phyloP scores from a whole-genome alignment of 2,888 invertebrate species.

The Meloe dianella region DNA sequence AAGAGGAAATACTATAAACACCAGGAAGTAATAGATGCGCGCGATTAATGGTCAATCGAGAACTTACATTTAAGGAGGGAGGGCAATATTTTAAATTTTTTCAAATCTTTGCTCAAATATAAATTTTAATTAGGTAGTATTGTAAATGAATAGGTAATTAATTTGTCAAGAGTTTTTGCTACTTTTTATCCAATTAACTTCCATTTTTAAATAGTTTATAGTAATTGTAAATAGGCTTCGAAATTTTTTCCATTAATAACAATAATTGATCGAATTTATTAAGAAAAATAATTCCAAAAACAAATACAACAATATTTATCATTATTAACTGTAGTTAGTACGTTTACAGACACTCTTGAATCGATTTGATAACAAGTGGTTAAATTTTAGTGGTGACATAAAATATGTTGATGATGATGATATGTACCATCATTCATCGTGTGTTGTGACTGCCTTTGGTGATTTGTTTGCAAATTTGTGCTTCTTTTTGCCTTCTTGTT shows the following conservation, averaged over 20 bases:
- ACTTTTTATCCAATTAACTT: constrained; percentile 44
- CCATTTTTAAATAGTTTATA: constrained; percentile 46
- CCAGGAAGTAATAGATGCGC: constrained; percentile 19
- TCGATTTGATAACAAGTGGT: not conserved
- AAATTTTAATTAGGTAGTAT: not conserved
- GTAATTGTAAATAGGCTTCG: constrained; percentile 34
- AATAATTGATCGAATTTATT: constrained; percentile 32
- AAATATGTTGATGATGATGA: constrained; percentile 19
- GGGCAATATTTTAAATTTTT: constrained; percentile 39
- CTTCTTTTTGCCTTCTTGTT: constrained; percentile 30
- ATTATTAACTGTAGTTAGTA: not conserved
- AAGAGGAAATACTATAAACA: constrained; percentile 31
- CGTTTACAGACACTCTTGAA: constrained; percentile 14
- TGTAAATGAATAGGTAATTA: constrained; percentile 42
- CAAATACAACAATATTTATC: not conserved
- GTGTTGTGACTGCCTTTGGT: constrained; percentile 33
- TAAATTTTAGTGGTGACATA: constrained; percentile 9
- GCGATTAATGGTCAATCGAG: constrained; percentile 37
- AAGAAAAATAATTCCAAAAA: not conserved
- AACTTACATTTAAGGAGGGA: constrained; percentile 34
- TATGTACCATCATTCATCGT: constrained; percentile 17
- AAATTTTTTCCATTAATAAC: constrained; percentile 24
- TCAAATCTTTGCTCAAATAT: constrained; percentile 49
- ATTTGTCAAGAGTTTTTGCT: constrained; percentile 39
- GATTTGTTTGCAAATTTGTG: constrained; percentile 22